phyloP scores from a whole-genome alignment of 2,888 invertebrate species.

The Poecilobothrus nobilitatus region DNA sequence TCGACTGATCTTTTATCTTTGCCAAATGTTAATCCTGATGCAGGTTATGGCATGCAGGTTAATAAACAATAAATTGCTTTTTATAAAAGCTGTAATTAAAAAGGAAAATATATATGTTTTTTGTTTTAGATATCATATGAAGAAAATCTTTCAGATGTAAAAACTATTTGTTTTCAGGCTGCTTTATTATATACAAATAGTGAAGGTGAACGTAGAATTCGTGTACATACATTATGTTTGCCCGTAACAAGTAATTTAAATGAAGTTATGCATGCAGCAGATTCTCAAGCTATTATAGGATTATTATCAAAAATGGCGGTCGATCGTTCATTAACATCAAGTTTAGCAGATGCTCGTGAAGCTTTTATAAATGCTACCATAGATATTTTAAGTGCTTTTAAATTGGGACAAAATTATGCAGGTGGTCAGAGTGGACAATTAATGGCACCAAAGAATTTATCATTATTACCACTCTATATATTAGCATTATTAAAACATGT shows the following conservation, averaged over 20 bases:
- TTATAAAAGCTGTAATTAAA: not conserved
- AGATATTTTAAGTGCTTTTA: slow-evolving; percentile 75
- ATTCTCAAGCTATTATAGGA: slow-evolving; percentile 87
- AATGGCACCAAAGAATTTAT: slow-evolving; percentile 65
- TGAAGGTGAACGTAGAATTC: slow-evolving; percentile 90
- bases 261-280: slow-evolving; percentile 82
- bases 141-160: slow-evolving; percentile 76
- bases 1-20: slow-evolving; percentile 92
- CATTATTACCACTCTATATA: slow-evolving; percentile 80
- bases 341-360: slow-evolving; percentile 87
- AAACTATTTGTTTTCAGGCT: slow-evolving; percentile 93
- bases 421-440: slow-evolving; percentile 53
- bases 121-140: slow-evolving; percentile 61
- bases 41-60: slow-evolving; percentile 96
- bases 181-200: slow-evolving; percentile 93
- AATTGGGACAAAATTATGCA: slow-evolving; percentile 56
- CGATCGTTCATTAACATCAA: slow-evolving; percentile 78
- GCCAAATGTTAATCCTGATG: slow-evolving; percentile 96
- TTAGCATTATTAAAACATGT: slow-evolving; percentile 82
- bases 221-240: slow-evolving; percentile 93
- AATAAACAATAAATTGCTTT: slow-evolving; percentile 7
- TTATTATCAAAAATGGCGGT: slow-evolving; percentile 96
- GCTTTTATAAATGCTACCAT: slow-evolving; percentile 92
- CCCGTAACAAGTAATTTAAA: slow-evolving; percentile 77
- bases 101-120: not conserved